Conservation (phyloP, 2,888 invertebrate species). For the Polyploca ridens region DNA sequence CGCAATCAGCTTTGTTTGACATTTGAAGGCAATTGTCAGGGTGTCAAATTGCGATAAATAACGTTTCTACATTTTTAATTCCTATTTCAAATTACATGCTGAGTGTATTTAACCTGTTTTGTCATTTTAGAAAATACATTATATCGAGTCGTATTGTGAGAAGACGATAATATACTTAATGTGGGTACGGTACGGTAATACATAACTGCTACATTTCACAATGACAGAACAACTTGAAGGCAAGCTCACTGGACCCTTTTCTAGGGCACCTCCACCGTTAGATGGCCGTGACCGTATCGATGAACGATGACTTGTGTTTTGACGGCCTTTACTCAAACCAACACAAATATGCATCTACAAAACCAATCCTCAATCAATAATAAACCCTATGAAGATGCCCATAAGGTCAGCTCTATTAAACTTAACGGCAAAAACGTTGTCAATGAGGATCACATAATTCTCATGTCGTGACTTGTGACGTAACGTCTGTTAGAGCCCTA, state of each 20-base stretch:
- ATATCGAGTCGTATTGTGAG: too few relatives aligned
- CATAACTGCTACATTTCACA: constrained; percentile 18
- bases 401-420: neutral
- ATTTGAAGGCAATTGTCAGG: constrained; percentile 1
- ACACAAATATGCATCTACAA: neutral
- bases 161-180: neutral
- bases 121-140: neutral
- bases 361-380: neutral
- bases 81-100: neutral
- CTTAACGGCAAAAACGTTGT: neutral
- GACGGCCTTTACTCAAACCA: constrained; percentile 29
- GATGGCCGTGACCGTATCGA: constrained; percentile 71
- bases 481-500: constrained; percentile 14
- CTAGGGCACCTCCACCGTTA: constrained; percentile 75
- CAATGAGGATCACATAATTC: constrained; percentile 15
- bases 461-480: constrained; percentile 14
- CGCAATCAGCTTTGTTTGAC: constrained; percentile 10
- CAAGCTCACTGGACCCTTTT: constrained; percentile 60
- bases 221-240: constrained; percentile 9
- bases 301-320: constrained; percentile 59
- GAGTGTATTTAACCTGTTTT: neutral
- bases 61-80: neutral
- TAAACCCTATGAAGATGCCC: neutral
- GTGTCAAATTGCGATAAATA: constrained; percentile 6
- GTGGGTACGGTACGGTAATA: constrained; percentile 18